Base-by-base conservation (phyloP, 2,797 vertebrate genomes). In the Centropyge bicolor region DNA sequence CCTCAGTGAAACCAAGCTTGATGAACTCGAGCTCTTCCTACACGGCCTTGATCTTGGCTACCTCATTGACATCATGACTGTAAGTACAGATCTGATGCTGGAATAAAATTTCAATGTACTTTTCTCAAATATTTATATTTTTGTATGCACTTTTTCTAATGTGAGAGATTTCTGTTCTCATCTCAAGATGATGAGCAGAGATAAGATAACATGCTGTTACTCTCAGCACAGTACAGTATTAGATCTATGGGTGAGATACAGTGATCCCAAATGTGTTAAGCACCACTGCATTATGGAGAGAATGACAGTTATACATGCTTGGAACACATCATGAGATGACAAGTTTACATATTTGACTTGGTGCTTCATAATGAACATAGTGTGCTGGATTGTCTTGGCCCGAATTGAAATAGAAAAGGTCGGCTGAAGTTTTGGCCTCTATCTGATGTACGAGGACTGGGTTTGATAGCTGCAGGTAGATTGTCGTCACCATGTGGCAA, bases 11-110 rank as follows among this genome's bases (percentile, higher is more conserved):
- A 90, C 43, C 82, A 95, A 94, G 85, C 57, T 96, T 60, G 93
- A 94, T 91, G 97, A 96, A 62, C 70, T 97, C 62, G 95, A 97
- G 84, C 90, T 99, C 69, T 94, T 99, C 91, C 96, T 99, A 45
- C 95, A 97, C 60, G 97, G 98, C 45, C 94, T 99, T 61, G 94
- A 94, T 74, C 95, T 99, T 69, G 96, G 96, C 84, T 88, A 97
- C 83, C 88, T 98, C 74, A 70, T 86, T 49, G 95, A 96, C 80
- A 83, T 96, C 74, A 83, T 99, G 81, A 66, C 74, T 56, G 94
- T 95, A 74, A 94, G 94, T 84, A 76, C 7, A 10, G 0, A 20
- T 12, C 56, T 3, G 62, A 45, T 48, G 78, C 38, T 52, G 36
- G 20, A 55, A 40, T 35, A 41, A 13, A 9, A 60, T 38, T 43